Evolutionary conservation across 2,113 vertebrate genomes (phyloP).

Genomic region (Atherinomorus stipes): DNA sequence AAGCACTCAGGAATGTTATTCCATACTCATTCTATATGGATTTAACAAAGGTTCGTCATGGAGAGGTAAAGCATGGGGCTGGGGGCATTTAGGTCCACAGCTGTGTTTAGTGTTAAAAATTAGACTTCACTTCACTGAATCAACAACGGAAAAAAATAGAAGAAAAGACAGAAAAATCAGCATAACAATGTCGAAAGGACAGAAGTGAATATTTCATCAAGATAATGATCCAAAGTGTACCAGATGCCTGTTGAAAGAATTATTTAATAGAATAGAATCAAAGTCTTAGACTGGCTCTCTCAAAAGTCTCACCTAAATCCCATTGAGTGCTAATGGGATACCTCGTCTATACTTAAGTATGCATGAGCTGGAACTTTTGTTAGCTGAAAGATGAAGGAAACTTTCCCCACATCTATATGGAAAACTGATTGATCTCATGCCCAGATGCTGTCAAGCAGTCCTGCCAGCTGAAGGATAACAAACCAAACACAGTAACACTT

Average conservation of each 20-base stretch:
- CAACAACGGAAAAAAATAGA: not conserved
- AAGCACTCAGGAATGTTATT: not conserved
- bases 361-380: conserved; percentile 10
- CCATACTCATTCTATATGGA: not conserved
- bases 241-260: not conserved
- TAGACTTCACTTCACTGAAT: conserved; percentile 8
- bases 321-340: not conserved
- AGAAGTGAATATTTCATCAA: not conserved
- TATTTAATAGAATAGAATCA: not conserved
- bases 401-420: not conserved
- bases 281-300: not conserved
- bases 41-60: not conserved
- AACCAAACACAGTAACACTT: not conserved
- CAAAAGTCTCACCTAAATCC: not conserved
- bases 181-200: not conserved
- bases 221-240: not conserved
- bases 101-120: not conserved
- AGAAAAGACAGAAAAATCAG: not conserved
- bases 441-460: not conserved
- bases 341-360: not conserved
- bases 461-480: not conserved
- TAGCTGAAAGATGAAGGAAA: conserved; percentile 9
- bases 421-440: not conserved
- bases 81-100: not conserved
- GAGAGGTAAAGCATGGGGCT: not conserved